Evolutionary conservation across 1,140 invertebrate genomes (phyloP), one percentile per base, ranked within the genome.

Genomic region (Stratiolaelaps scimitus): DNA sequence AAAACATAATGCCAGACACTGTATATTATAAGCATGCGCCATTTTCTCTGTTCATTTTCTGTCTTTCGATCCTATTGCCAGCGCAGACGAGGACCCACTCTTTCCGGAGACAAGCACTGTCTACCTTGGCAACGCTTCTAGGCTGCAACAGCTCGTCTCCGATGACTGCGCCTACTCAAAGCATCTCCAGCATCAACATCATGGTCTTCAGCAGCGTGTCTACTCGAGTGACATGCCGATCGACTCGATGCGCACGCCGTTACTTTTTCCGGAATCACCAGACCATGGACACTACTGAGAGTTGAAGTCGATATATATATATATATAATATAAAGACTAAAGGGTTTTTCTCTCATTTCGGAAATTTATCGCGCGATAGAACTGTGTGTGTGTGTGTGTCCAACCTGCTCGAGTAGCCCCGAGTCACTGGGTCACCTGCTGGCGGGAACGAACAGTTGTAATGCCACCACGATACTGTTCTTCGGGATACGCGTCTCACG

Each of bases 11-110:
- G 34, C 10, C 10, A 40, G 34, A 40, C 4, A 40, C 34, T 4
- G n/a, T n/a, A n/a, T n/a, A 40, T 40, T 40, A 40, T 40, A 40
- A 40, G 10, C 4, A 40, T 40, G 10, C 34, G 10, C 34, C 4
- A 40, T 40, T 40, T 10, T 40, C 34, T 40, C 10, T 4, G 4
- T 40, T 10, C 0, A 6, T 10, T 40, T 40, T 40, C 10, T 40
- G 5, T 40, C 10, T 4, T 40, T 40, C 34, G 34, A 10, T 40
- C 34, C 34, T 60, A 26, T 34, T 23, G 53, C 53, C 53, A 60
- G 53, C 53, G 53, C 53, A 60, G 53, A 60, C 53, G 53, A 60
- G 53, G 53, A 26, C 23, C 53, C 53, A 23, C 53, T 60, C 53
- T 60, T 60, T 34, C 26, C 26, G 53, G 53, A 26, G 53, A 60